Evolutionary conservation across 2,888 invertebrate genomes (phyloP).

Genomic region (Cephus rjabovi): DNA sequence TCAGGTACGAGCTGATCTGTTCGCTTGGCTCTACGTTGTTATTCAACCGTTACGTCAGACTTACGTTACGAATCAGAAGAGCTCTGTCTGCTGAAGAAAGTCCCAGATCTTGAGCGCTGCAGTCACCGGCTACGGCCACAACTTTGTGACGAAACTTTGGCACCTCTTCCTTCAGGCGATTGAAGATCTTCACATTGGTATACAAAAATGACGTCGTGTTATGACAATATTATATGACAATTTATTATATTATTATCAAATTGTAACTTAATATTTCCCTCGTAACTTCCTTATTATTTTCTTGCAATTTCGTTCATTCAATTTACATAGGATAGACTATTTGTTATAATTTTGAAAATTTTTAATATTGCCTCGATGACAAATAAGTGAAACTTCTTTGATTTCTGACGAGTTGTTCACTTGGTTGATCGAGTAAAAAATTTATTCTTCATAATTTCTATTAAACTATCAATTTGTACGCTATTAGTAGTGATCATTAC

Average conservation of each 20-base stretch:
- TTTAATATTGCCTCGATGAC: background rate
- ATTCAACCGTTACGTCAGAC: conserved; percentile 36
- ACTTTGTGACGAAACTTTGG: conserved; percentile 72
- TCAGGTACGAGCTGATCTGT: background rate
- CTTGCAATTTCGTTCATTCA: background rate
- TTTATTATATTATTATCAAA: background rate
- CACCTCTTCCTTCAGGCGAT: conserved; percentile 66
- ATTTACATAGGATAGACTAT: background rate
- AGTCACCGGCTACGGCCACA: conserved; percentile 70
- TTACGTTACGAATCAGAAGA: conserved; percentile 70
- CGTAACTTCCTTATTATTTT: background rate
- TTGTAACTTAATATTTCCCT: background rate
- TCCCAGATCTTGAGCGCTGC: conserved; percentile 69
- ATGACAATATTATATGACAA: background rate
- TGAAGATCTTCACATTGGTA: conserved; percentile 66
- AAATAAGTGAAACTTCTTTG: background rate
- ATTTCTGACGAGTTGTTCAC: background rate
- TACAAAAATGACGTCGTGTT: background rate
- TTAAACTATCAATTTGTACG: background rate
- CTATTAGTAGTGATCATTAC: too few relatives aligned
- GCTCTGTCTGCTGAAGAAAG: conserved; percentile 68
- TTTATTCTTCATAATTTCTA: background rate
- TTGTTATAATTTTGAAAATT: background rate
- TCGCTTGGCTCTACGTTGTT: background rate
- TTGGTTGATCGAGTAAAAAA: background rate